These are phyloP conservation scores for Hypena proboscidalis DNA, from an alignment of 2,888 invertebrate genomes.

Conservation along the genomic window DNA sequence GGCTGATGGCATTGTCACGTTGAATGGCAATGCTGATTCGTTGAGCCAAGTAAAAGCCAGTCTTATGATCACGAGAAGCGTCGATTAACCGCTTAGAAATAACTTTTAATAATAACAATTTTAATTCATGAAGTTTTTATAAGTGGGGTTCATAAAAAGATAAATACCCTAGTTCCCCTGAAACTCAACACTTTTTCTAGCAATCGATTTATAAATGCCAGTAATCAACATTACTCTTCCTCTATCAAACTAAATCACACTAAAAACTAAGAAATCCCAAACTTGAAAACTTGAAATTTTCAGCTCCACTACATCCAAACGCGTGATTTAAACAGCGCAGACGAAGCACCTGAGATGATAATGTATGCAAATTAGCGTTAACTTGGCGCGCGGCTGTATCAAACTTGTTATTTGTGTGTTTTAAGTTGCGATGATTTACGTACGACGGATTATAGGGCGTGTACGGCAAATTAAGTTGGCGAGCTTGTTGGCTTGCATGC, in stretches of 20 bases:
- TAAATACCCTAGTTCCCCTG: too few relatives aligned
- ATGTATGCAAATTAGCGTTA: conserved; percentile 82
- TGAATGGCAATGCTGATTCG: too few relatives aligned
- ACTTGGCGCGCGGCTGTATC: conserved; percentile 74
- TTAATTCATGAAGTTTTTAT: too few relatives aligned
- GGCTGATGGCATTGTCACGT: too few relatives aligned
- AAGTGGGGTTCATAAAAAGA: too few relatives aligned
- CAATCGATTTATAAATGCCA: too few relatives aligned
- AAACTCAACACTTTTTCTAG: too few relatives aligned
- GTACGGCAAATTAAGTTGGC: conserved; percentile 38
- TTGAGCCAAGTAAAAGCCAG: too few relatives aligned
- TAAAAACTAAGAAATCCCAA: background rate
- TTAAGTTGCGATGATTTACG: conserved; percentile 71
- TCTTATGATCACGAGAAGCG: too few relatives aligned
- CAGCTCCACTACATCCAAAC: conserved; percentile 2
- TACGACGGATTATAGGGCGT: conserved; percentile 53
- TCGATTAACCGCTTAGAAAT: too few relatives aligned
- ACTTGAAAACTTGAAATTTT: conserved; percentile 2
- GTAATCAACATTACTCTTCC: too few relatives aligned
- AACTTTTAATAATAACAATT: too few relatives aligned
- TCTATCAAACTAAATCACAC: background rate
- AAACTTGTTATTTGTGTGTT: conserved; percentile 81
- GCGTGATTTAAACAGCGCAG: conserved; percentile 18
- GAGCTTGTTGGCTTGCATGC: conserved; percentile 22
- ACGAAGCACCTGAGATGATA: conserved; percentile 79